A percentile compares a stretch with the other conserved stretches of the same genome.
Evolutionary conservation across 2,113 vertebrate genomes (phyloP).

Genomic region (Ia io): DNA sequence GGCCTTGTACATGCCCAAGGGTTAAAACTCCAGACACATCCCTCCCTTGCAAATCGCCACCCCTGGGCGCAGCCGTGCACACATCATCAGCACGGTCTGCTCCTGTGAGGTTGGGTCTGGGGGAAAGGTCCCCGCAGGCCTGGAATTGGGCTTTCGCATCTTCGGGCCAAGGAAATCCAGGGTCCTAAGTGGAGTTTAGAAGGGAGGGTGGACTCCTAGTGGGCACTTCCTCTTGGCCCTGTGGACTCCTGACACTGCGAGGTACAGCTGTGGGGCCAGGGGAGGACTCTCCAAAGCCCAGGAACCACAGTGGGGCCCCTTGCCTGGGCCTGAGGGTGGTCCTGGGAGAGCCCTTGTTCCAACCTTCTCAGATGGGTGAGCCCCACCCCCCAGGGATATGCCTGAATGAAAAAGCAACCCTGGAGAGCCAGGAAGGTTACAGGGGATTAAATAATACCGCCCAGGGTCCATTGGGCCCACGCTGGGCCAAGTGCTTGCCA

Average conservation of each 20-base stretch:
- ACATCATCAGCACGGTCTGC: rapidly evolving
- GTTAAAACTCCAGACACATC: background rate
- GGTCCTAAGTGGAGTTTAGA: no score
- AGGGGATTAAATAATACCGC: background rate
- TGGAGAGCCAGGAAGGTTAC: background rate
- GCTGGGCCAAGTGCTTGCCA: background rate
- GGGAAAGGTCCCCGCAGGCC: background rate
- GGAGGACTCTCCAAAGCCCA: background rate
- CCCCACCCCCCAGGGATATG: no score
- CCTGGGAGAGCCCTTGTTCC: background rate
- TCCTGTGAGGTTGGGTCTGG: background rate
- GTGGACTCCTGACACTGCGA: background rate
- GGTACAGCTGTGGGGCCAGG: background rate
- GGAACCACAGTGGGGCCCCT: no score
- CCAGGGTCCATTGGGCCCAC: background rate
- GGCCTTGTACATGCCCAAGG: rapidly evolving
- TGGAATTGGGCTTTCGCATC: background rate
- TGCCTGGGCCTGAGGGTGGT: background rate
- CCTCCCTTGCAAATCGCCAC: background rate
- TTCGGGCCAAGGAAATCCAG: background rate
- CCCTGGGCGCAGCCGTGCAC: background rate
- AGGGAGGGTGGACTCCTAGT: rapidly evolving
- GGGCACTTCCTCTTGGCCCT: no score
- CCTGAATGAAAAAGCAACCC: background rate
- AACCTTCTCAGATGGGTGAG: background rate